Base-by-base conservation (phyloP, 2,113 vertebrate genomes). In the Anser brachyrhynchus region DNA sequence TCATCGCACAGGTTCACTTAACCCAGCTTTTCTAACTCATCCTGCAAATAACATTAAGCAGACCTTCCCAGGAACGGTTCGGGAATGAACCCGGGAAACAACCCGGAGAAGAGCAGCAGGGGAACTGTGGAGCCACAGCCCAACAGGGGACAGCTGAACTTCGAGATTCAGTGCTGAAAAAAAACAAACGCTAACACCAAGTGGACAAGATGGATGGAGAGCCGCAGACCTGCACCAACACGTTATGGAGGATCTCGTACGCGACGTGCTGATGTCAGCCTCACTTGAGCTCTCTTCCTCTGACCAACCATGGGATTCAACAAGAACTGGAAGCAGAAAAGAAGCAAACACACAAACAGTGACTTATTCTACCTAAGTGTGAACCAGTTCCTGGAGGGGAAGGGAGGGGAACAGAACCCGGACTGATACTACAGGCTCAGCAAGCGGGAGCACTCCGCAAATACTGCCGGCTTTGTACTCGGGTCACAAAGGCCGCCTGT, bases 401-500 rank as follows among this genome's bases (percentile, higher is more conserved):
- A 89, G 70, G 87, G 73, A 94, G 74, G 78, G 94, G 89, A 89
- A 72, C 57, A 93, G 73, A 59, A 66, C 9, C 44, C 44, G 1
- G 58, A 65, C 81, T 93, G 93, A 41, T 41, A 49, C 14, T 37
- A 26, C 81, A 84, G 80, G 91, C 89, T 76, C 10, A 76, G 91
- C 80, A 57, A 61, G 81, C 57, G 72, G 76, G 10, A 94, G 62
- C 65, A 43, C 84, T 90, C 31, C 74, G 92, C 80, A 81, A 80
- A 96, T 84, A 96, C 59, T 93, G 92, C 64, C 3, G 12, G 72
- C 95, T 96, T 97, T 94, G 95, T 96, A 62, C 49, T 2, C 5
- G 54, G 22, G 61, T 73, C 91, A 95, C 95, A 97, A 96, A 96
- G 92, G 73, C 65, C 13, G 91, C 86, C 87, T 97, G 96, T 97